phyloP scores from a whole-genome alignment of 2,113 vertebrate species.

The Mesocricetus auratus region DNA sequence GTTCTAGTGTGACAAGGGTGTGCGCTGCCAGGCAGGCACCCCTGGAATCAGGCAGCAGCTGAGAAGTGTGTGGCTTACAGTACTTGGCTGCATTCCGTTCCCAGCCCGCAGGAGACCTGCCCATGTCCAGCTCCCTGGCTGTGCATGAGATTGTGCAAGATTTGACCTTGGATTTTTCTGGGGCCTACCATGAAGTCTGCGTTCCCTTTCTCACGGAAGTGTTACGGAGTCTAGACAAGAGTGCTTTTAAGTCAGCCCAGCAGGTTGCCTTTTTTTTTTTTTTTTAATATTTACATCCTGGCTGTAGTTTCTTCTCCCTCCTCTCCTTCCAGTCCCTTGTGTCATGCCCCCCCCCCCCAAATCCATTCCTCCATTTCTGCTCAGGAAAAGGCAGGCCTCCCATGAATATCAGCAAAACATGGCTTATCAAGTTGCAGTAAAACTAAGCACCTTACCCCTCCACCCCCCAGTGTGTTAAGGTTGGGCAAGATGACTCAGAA shows the following conservation, averaged over 20 bases:
- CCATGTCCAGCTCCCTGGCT: background rate
- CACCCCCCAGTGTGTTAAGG: background rate
- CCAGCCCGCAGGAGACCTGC: background rate
- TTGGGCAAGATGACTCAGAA: too few species aligned
- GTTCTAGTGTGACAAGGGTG: background rate
- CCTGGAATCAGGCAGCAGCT: too few species aligned
- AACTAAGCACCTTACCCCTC: background rate
- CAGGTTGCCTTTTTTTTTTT: background rate
- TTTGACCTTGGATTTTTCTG: background rate
- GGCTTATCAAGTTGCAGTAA: background rate
- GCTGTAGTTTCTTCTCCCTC: background rate
- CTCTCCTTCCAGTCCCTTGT: background rate
- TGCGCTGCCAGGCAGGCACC: background rate
- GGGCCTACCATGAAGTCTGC: fast-evolving
- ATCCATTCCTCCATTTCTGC: background rate
- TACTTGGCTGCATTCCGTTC: too few species aligned
- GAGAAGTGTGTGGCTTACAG: background rate
- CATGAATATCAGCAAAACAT: background rate
- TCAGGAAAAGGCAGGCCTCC: background rate
- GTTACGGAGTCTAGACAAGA: background rate
- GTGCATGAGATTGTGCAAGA: background rate
- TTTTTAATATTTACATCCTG: background rate
- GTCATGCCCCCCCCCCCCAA: background rate
- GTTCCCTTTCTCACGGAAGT: background rate
- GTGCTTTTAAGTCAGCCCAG: background rate